phyloP scores from a whole-genome alignment of 2,797 vertebrate genomes.

The Iguana delicatissima region DNA sequence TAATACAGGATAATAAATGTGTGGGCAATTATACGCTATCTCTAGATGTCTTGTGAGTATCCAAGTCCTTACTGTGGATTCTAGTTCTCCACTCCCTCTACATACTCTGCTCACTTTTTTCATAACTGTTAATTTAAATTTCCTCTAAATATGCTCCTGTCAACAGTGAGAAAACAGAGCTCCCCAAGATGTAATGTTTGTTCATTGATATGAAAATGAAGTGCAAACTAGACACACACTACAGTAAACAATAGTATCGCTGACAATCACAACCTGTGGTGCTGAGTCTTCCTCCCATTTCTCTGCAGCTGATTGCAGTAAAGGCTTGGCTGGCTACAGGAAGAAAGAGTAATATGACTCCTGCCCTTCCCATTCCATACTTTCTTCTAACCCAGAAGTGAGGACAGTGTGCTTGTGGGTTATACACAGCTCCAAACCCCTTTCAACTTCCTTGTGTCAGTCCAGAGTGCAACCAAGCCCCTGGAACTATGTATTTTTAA shows the following conservation, averaged over 20 bases:
- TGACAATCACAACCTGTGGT: background rate
- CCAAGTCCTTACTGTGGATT: slow-evolving; percentile 18
- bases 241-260: slow-evolving; percentile 15
- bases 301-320: background rate
- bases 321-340: background rate
- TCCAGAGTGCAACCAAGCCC: too few relatives aligned
- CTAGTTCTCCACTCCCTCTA: background rate
- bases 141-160: slow-evolving; percentile 24
- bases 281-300: background rate
- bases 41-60: background rate
- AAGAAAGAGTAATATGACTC: background rate
- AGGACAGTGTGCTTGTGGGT: background rate
- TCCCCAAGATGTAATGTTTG: slow-evolving; percentile 34
- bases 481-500: too few relatives aligned
- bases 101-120: background rate
- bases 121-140: slow-evolving; percentile 29
- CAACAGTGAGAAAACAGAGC: slow-evolving; percentile 20
- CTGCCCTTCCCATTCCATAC: too few relatives aligned
- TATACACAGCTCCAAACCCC: too few relatives aligned
- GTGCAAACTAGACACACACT: slow-evolving; percentile 22
- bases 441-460: too few relatives aligned
- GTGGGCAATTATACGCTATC: slow-evolving; percentile 26
- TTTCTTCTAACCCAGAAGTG: background rate
- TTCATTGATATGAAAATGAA: slow-evolving; percentile 37
- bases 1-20: slow-evolving; percentile 17